Percentiles rank a stretch among this genome's conserved stretches.
phyloP scores from a whole-genome alignment of 2,888 invertebrate species.

The Tetranychus piercei region DNA sequence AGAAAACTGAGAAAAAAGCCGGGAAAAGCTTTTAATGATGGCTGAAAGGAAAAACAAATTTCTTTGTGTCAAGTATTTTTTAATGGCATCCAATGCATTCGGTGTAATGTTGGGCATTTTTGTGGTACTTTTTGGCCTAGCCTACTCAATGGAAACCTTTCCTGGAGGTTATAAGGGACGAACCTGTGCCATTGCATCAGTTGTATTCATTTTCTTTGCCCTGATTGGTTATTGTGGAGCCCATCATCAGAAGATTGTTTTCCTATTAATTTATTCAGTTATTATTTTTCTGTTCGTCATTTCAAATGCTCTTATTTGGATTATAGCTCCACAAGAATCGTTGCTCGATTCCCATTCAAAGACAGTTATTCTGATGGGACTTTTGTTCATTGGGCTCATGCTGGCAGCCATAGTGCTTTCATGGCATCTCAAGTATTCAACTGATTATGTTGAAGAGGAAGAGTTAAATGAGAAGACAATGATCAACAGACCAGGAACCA shows the following conservation, averaged over 20 bases:
- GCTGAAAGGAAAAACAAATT: slow-evolving; percentile 12
- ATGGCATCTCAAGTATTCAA: slow-evolving; percentile 10
- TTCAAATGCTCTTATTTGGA: slow-evolving; percentile 20
- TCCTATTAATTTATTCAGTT: slow-evolving; percentile 19
- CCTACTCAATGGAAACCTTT: slow-evolving; percentile 20
- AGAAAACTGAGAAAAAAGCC: not conserved
- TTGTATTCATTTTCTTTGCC: slow-evolving; percentile 16
- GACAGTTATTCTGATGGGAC: slow-evolving; percentile 1
- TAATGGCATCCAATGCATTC: slow-evolving; percentile 22
- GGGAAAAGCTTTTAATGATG: not conserved
- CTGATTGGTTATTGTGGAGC: slow-evolving; percentile 23
- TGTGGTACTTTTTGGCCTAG: slow-evolving; percentile 22
- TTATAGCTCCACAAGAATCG: slow-evolving; percentile 20
- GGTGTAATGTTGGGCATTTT: slow-evolving; percentile 22
- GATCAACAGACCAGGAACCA: not conserved
- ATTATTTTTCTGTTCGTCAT: slow-evolving; percentile 19
- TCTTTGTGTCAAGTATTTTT: slow-evolving; percentile 20
- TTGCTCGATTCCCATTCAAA: slow-evolving; percentile 14
- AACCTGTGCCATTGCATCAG: slow-evolving; percentile 21
- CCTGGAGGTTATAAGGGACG: slow-evolving; percentile 21
- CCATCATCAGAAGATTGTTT: slow-evolving; percentile 22
- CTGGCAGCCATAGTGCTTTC: slow-evolving; percentile 5
- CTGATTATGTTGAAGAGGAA: slow-evolving; percentile 6
- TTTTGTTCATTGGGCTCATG: slow-evolving; percentile 7
- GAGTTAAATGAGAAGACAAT: slow-evolving; percentile 7